These are phyloP conservation scores for Lagopus leucura DNA, from an alignment of 2,113 vertebrate genomes.

Conservation along the genomic window DNA sequence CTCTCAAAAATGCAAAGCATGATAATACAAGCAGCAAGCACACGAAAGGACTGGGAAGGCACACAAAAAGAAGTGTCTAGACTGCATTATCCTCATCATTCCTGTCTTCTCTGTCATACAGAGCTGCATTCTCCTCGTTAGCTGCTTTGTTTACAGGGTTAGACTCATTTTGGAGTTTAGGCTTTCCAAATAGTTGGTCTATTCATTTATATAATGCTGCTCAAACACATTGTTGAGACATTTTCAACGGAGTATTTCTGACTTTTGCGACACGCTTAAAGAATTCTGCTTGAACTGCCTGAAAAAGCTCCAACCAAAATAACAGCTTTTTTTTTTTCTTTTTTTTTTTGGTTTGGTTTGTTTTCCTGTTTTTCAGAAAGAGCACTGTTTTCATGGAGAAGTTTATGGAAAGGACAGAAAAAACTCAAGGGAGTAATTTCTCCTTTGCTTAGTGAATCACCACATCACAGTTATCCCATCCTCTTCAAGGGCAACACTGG, in stretches of 20 bases:
- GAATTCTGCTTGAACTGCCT: background rate
- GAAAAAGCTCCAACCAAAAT: background rate
- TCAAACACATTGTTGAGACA: background rate
- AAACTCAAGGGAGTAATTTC: slow-evolving; percentile 51
- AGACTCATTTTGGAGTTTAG: background rate
- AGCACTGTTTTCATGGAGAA: background rate
- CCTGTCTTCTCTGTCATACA: background rate
- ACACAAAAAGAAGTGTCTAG: background rate
- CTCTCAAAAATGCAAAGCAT: background rate
- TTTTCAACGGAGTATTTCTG: background rate
- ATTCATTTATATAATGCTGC: background rate
- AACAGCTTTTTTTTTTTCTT: background rate
- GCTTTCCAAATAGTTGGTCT: background rate
- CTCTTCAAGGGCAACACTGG: slow-evolving; percentile 36
- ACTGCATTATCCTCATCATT: background rate
- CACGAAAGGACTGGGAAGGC: background rate
- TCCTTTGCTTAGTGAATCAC: slow-evolving; percentile 45
- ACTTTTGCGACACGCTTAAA: background rate
- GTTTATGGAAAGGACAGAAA: background rate
- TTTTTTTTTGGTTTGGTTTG: background rate
- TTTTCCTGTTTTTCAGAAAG: background rate
- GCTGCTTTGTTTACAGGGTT: background rate
- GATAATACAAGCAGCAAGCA: background rate
- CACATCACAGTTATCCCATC: slow-evolving; percentile 9
- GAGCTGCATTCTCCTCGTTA: background rate